phyloP scores from a whole-genome alignment of 1,140 invertebrate species.

The Drosophila hydei region DNA sequence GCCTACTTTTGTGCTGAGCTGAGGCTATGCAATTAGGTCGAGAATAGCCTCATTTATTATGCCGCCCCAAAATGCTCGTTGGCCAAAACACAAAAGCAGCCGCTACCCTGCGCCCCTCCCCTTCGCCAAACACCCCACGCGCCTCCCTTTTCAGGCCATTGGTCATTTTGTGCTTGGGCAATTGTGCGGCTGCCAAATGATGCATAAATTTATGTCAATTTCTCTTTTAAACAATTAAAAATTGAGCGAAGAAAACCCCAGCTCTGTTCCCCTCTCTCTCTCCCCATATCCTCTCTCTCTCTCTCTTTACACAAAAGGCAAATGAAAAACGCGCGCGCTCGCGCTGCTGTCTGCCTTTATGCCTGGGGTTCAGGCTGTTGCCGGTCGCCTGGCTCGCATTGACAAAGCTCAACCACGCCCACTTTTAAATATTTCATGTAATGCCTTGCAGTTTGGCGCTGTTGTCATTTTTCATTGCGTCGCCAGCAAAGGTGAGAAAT shows the following conservation, averaged over 20 bases:
- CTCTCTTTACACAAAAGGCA: conserved; percentile 5
- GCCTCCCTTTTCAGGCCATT: conserved; percentile 1
- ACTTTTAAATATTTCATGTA: conserved; percentile 67
- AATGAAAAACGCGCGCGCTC: conserved; percentile 30
- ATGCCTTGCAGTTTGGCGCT: conserved; percentile 71
- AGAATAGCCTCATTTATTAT: conserved; percentile 48
- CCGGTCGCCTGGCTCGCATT: neutral
- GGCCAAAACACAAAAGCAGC: conserved; percentile 27
- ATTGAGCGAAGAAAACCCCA: conserved; percentile 3
- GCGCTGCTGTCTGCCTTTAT: conserved; percentile 13
- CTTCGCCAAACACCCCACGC: neutral
- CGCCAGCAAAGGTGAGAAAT: conserved; percentile 43
- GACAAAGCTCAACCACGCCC: conserved; percentile 8
- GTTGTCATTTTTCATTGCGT: conserved; percentile 71
- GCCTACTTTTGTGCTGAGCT: conserved; percentile 41
- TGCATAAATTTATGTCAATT: conserved; percentile 60
- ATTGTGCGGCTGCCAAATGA: conserved; percentile 39
- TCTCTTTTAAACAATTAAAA: conserved; percentile 50
- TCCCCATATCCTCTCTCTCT: conserved; percentile 2
- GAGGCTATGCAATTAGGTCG: conserved; percentile 37
- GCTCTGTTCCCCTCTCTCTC: neutral
- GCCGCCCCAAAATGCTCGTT: conserved; percentile 24
- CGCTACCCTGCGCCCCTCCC: neutral
- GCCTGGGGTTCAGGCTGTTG: neutral
- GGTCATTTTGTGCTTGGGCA: conserved; percentile 26